Evolutionary conservation across 2,797 vertebrate species (phyloP), one percentile per base, ranked within the genome.

Genomic region (Austrolebias charrua): DNA sequence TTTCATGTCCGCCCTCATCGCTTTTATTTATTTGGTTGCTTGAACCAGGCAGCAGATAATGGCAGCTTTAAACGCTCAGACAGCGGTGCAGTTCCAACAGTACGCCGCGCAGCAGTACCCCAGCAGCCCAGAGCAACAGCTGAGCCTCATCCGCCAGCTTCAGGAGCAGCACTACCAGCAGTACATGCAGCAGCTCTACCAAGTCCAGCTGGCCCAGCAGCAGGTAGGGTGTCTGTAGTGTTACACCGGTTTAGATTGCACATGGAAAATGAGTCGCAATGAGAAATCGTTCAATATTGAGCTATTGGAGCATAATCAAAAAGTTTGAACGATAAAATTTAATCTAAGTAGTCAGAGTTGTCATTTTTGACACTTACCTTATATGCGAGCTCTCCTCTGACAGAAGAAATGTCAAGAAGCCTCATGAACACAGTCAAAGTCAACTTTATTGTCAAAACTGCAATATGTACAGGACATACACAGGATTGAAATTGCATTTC

Each of bases 161-260:
- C 98, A 99, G 90, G 98, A 99, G 73, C 98, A 99, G 78, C 98
- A 99, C 88, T 99, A 99, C 85, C 98, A 99, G 79, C 98, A 99
- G 80, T 99, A 99, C 87, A 99, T 99, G 97, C 97, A 98, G 79
- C 98, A 99, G 91, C 91, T 99, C 59, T 99, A 99, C 83, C 98
- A 99, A 83, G 97, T 98, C 67, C 98, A 99, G 91, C 94, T 99
- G 4, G 96, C 97, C 15, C 97, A 99, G 89, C 97, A 99, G 76
- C 97, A 98, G 96, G 97, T 99, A 91, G 4, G 47, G n/a, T 45
- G 19, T 18, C 9, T 35, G 33, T 35, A 35, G 33, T 4, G 16
- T n/a, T 28, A 29, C n/a, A 18, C 15, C 11, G 3, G 24, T 24
- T 24, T 24, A 24, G 24, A 24, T 24, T 13, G 19, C 47, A 46